Percentiles rank a stretch among this genome's conserved stretches.
phyloP scores from a whole-genome alignment of 2,797 vertebrate species.

The Gobionotothen gibberifrons region DNA sequence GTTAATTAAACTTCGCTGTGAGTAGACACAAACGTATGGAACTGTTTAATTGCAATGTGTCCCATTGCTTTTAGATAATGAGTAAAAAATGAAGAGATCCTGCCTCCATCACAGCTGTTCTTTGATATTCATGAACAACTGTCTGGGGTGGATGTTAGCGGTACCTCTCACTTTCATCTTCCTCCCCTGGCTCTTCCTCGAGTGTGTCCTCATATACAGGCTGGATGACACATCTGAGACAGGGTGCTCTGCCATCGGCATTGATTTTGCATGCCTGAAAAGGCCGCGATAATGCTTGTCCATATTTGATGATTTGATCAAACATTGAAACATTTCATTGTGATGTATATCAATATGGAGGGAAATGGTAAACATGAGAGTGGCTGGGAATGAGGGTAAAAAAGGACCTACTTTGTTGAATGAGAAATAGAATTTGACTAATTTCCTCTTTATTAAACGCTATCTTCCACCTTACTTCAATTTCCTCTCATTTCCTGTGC shows the following conservation, averaged over 20 bases:
- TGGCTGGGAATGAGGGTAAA: slow-evolving; percentile 9
- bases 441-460: not conserved
- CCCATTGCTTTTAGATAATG: slow-evolving; percentile 75
- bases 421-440: not conserved
- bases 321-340: slow-evolving; percentile 63
- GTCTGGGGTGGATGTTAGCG: slow-evolving; percentile 85
- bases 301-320: slow-evolving; percentile 81
- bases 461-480: slow-evolving; percentile 31
- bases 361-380: slow-evolving; percentile 29
- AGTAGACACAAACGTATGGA: slow-evolving; percentile 61
- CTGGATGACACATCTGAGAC: slow-evolving; percentile 80
- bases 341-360: slow-evolving; percentile 59
- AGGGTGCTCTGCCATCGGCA: slow-evolving; percentile 62
- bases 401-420: slow-evolving; percentile 49
- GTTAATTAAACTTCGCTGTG: slow-evolving; percentile 62
- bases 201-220: slow-evolving; percentile 79
- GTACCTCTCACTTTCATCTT: slow-evolving; percentile 87
- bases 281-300: slow-evolving; percentile 75
- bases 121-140: slow-evolving; percentile 92
- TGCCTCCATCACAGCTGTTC: slow-evolving; percentile 84
- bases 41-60: slow-evolving; percentile 75
- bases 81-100: slow-evolving; percentile 76
- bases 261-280: slow-evolving; percentile 82
- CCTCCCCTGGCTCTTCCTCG: slow-evolving; percentile 82
- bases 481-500: not conserved